Base-by-base conservation (phyloP, 2,888 invertebrate genomes). In the Apodemia duryi region DNA sequence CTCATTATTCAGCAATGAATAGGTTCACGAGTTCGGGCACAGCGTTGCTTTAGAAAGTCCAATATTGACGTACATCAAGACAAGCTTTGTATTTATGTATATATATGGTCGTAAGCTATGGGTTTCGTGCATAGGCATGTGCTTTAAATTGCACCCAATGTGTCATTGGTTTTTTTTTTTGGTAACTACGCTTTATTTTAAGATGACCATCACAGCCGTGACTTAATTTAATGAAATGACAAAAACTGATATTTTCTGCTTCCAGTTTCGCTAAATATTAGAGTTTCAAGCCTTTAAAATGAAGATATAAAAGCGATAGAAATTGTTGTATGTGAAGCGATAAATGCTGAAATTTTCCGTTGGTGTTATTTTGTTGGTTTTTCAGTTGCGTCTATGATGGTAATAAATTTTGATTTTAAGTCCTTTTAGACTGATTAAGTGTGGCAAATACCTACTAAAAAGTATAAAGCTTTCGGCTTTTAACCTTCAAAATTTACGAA, bases 51-150 rank as follows among this genome's bases (percentile, higher is more conserved):
- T 80, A 74, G 74, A 79, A 81, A 84, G 91, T 91, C 91, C 91
- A 90, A 90, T 91, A 90, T 90, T 91, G 91, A 88, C 83, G 74
- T 76, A 76, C 71, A 77, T 72, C 32, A 71, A 66, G 67, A 70
- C 68, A 69, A 71, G 76, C 73, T 75, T 75, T 71, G 66, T 75
- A 74, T 75, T 68, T 74, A 69, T 72, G 65, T 74, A 68, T 74
- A 64, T 77, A 64, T 77, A 76, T 77, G 76, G 78, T 79, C 86
- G 88, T 88, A 87, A 89, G 90, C 90, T 90, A 76, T 88, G 90
- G 88, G 88, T 88, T 85, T 83, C 82, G 81, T 74, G 83, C 82
- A 79, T 74, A 74, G 75, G 86, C 86, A 89, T 89, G 88, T 75
- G 75, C 74, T 75, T 75, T 70, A 73, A 61, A 49, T 72, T 66